Evolutionary conservation across 1,140 invertebrate species (phyloP), one percentile per base, ranked within the genome.

Genomic region (Steinernema khuongi): DNA sequence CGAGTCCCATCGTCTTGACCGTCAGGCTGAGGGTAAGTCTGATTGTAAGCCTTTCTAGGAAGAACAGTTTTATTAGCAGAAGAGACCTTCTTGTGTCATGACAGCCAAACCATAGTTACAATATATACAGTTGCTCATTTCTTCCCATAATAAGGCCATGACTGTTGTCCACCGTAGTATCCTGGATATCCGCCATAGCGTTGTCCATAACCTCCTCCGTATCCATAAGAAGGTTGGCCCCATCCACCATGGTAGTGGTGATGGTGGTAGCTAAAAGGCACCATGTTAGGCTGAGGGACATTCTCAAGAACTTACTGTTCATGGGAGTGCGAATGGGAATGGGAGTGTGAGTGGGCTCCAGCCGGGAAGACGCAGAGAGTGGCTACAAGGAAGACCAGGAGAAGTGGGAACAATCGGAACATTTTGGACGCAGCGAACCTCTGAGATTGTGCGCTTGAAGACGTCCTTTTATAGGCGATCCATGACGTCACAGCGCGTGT

Each of bases 1-100:
- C 77, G 32, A 77, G 75, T 33, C 79, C 80, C 4, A 84, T 84
- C 70, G 78, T 83, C n/a, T 70, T 85, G 18, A 85, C 83, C 4
- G 69, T 78, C 31, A 67, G 83, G 4, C 66, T 83, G 19, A 68
- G 81, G 74, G 73, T 79, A 18, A 74, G 70, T 79, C 70, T 41
- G n/a, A 41, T 41, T 41, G n/a, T 41, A n/a, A n/a, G n/a, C n/a
- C n/a, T n/a, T n/a, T n/a, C n/a, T n/a, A n/a, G n/a, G n/a, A n/a
- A n/a, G n/a, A n/a, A n/a, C n/a, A n/a, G n/a, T n/a, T n/a, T n/a
- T n/a, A n/a, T n/a, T 4, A 22, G 50, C 50, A 60, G 50, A 60
- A 60, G 50, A 60, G 50, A 7, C 14, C 50, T 60, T 60, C 50
- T n/a, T 60, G 14, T 60, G 50, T 60, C 50, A 60, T 22, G 26